phyloP scores from a whole-genome alignment of 2,113 vertebrate genomes.

The Zeus faber region DNA sequence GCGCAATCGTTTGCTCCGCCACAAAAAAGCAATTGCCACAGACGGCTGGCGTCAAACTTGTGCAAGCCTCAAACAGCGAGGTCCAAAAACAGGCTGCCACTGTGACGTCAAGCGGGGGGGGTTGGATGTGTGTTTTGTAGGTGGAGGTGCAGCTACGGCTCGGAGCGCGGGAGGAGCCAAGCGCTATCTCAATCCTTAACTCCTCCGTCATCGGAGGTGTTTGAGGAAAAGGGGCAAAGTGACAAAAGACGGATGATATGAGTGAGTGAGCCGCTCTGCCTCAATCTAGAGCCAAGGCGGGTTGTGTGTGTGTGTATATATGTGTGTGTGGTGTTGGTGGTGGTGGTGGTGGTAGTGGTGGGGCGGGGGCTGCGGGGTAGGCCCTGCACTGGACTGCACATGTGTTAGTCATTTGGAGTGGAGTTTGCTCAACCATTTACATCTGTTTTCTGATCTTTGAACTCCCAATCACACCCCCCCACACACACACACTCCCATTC shows the following conservation, averaged over 20 bases:
- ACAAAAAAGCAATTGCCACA: no score
- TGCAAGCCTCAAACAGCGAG: no score
- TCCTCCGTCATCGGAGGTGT: not conserved
- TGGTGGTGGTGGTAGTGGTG: slow-evolving; percentile 15
- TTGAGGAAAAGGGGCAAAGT: not conserved
- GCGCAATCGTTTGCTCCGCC: no score
- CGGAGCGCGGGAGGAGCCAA: no score
- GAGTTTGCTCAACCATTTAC: slow-evolving; percentile 73
- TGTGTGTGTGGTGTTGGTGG: not conserved
- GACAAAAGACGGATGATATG: slow-evolving; percentile 39
- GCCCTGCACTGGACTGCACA: slow-evolving; percentile 66
- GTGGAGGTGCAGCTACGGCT: no score
- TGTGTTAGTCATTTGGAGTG: slow-evolving; percentile 78
- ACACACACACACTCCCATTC: slow-evolving; percentile 14
- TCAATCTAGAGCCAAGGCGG: slow-evolving; percentile 4
- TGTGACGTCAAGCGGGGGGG: no score
- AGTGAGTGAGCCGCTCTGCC: slow-evolving; percentile 10
- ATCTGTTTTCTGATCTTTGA: slow-evolving; percentile 83
- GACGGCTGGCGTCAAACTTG: no score
- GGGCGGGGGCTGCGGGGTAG: slow-evolving; percentile 43
- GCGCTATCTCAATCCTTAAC: slow-evolving; percentile 2
- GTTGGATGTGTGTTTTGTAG: slow-evolving; percentile 23
- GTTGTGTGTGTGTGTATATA: not conserved
- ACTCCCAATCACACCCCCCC: slow-evolving; percentile 52
- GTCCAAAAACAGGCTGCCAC: no score